Evolutionary conservation across 2,888 invertebrate species (phyloP), one percentile per base, ranked within the genome.

Genomic region (Incurvaria masculella): DNA sequence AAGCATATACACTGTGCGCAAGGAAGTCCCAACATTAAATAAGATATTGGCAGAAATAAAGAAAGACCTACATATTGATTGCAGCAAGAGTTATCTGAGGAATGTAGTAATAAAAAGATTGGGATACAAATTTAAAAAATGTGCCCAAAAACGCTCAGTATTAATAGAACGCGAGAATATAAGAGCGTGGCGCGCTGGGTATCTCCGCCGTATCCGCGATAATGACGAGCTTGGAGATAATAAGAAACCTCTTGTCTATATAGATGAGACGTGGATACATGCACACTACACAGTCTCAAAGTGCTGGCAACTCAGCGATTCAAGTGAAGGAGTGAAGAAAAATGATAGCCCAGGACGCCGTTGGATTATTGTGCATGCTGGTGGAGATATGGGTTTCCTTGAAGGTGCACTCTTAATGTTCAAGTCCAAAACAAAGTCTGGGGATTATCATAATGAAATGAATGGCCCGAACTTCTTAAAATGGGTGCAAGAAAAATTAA

Each of bases 21-120:
- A 54, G 50, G 51, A 54, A 52, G 48, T 54, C 14, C 54, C 52
- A 17, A 56, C 56, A 41, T 49, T 57, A 49, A 48, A 50, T 39
- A 57, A 58, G 49, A 56, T 54, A 42, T 42, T 42, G 18, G 14
- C 19, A 14, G 14, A 3, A 20, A 14, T 42, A 20, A 18, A 44
- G 21, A 4, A 44, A 44, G 21, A 44, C 17, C 21, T 44, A 21
- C 6, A 10, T 6, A 5, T 23, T 6, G 10, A 23, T 23, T 23
- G 23, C 10, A 23, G 23, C 10, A 23, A 23, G 10, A 23, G 23
- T 23, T 23, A 23, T 23, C 23, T 23, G 23, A 23, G 23, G 23
- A 23, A 23, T 10, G 5, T 23, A 23, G 6, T 23, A 5, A 23
- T 23, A 5, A 5, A 23, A 23, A 23, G 10, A 23, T 10, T 23